Base-by-base conservation (phyloP, 2,888 invertebrate genomes). In the Cephus rjabovi region DNA sequence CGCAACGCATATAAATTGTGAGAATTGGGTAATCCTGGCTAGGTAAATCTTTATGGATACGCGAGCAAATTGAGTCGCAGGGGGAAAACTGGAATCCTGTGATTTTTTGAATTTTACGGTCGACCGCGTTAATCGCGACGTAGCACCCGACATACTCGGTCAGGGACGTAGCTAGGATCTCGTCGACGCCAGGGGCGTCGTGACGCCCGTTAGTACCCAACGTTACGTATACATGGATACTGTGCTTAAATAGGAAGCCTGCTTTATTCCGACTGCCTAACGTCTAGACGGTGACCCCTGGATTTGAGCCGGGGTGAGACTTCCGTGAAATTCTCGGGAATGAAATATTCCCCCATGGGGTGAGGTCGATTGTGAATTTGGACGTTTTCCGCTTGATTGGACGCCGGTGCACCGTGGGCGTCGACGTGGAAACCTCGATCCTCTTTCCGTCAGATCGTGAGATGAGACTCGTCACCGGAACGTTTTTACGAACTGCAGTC, bases 341-440 rank as follows among this genome's bases (percentile, higher is more conserved):
- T 88, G 87, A 88, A 89, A 89, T 89, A 89, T 88, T 89, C 84
- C 86, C 85, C 83, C 77, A 56, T 56, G 56, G 23, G 23, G 56
- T 56, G 23, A 81, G 85, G 85, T 80, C 84, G 85, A 87, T 84
- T 85, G 88, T 83, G 88, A 88, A 87, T 88, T 87, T 86, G 87
- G 86, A 89, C 88, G 86, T 88, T 90, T 90, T 88, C 85, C 88
- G 88, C 86, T 83, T 90, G 90, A 89, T 90, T 87, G 87, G 86
- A 79, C 86, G 34, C 15, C 79, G 85, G 84, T 87, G 87, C 87
- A 85, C 82, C 81, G 86, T 83, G 86, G 83, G 85, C 87, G 81
- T 79, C 82, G 86, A 86, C 83, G 86, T 83, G 88, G 85, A 89
- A 89, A 88, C 83, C 84, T 85, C 83, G 83, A 86, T 86, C 85